A percentile compares a stretch with the other conserved stretches of the same genome.
These are phyloP conservation scores for Pseudanteris insignis DNA, from an alignment of 2,888 invertebrate genomes.

Conservation along the genomic window DNA sequence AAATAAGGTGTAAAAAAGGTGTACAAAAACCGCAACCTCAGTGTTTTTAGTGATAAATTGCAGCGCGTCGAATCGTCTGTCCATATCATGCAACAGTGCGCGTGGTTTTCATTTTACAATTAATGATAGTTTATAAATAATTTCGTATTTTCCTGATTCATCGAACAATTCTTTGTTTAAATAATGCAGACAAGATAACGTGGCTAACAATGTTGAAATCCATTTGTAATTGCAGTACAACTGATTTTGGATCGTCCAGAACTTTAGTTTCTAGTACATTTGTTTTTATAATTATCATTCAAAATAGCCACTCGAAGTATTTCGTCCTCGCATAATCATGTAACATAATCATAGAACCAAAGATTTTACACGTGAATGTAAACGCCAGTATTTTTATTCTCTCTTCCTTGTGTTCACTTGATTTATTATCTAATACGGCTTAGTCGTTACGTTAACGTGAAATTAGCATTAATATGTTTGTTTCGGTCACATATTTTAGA, in stretches of 20 bases:
- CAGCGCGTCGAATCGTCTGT: conserved; percentile 19
- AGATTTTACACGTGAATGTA: conserved; percentile 54
- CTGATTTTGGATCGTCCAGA: conserved; percentile 1
- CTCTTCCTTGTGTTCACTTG: conserved; percentile 46
- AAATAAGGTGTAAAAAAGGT: conserved; percentile 35
- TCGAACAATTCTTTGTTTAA: too few relatives aligned
- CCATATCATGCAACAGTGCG: conserved; percentile 33
- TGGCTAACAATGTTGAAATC: too few relatives aligned
- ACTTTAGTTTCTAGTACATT: too few relatives aligned
- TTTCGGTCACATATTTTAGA: conserved; percentile 38
- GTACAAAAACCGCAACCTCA: conserved; percentile 32
- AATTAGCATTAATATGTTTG: conserved; percentile 33
- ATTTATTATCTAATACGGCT: conserved; percentile 26
- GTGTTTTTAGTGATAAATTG: conserved; percentile 31
- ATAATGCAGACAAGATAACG: too few relatives aligned
- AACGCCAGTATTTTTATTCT: conserved; percentile 55
- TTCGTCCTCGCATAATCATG: conserved; percentile 37
- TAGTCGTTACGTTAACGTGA: conserved; percentile 29
- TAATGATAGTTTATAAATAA: too few relatives aligned
- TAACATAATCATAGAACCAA: conserved; percentile 57
- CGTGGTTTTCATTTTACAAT: too few relatives aligned
- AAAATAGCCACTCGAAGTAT: too few relatives aligned
- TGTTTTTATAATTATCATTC: too few relatives aligned
- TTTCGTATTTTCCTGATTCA: neutral
- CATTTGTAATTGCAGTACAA: neutral